Percentiles rank a stretch among this genome's conserved stretches.
These are phyloP conservation scores for Macaria notata DNA, from an alignment of 2,888 invertebrate genomes.

Conservation along the genomic window DNA sequence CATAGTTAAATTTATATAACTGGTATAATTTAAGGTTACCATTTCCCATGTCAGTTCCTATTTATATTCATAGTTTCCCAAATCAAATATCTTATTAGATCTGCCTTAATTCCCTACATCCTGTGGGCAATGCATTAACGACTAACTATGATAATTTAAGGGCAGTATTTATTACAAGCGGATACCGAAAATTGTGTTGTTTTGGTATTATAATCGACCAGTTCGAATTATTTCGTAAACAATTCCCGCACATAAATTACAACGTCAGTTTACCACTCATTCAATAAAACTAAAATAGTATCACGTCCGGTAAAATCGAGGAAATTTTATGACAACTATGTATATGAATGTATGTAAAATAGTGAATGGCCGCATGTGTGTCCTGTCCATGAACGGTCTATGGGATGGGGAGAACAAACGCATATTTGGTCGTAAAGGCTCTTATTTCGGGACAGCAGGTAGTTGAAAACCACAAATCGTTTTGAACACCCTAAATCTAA, in stretches of 20 bases:
- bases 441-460: slow-evolving; percentile 16
- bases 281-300: slow-evolving; percentile 66
- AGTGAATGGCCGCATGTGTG: slow-evolving; percentile 37
- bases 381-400: slow-evolving; percentile 38
- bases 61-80: slow-evolving; percentile 4
- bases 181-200: slow-evolving; percentile 27
- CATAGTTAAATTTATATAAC: too few relatives aligned
- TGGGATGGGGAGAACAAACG: slow-evolving; percentile 11
- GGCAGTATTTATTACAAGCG: slow-evolving; percentile 34
- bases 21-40: too few relatives aligned
- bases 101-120: slow-evolving; percentile 11
- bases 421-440: slow-evolving; percentile 20
- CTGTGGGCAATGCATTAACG: slow-evolving; percentile 8
- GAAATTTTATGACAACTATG: slow-evolving; percentile 44
- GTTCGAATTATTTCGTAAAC: slow-evolving; percentile 43
- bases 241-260: slow-evolving; percentile 42
- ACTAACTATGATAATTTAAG: slow-evolving; percentile 16
- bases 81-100: slow-evolving; percentile 7
- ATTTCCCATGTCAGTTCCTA: not conserved
- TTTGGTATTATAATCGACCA: slow-evolving; percentile 31
- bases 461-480: slow-evolving; percentile 20
- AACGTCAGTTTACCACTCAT: slow-evolving; percentile 52
- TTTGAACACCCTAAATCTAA: slow-evolving; percentile 2
- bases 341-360: slow-evolving; percentile 28
- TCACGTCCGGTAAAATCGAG: slow-evolving; percentile 50